These are phyloP conservation scores for Podocnemis expansa DNA, from an alignment of 2,113 vertebrate genomes.

Conservation along the genomic window DNA sequence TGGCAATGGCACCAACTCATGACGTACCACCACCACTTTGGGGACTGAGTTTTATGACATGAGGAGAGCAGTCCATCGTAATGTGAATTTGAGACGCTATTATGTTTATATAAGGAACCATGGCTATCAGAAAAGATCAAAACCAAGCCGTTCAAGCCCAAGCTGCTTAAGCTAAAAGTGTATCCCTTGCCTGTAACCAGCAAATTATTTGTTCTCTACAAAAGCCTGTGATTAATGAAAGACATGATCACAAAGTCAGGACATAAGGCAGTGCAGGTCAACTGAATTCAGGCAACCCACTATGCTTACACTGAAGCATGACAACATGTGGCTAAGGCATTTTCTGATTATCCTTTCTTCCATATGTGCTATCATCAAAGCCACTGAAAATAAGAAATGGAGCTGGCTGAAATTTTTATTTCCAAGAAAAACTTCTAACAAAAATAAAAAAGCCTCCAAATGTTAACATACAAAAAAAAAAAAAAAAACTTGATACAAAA, in stretches of 20 bases:
- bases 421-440: not conserved
- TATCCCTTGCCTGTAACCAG: no score
- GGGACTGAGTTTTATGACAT: not conserved
- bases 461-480: not conserved
- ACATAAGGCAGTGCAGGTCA: no score
- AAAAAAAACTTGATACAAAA: not conserved
- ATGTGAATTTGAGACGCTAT: not conserved
- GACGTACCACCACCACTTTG: not conserved
- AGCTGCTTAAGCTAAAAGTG: no score
- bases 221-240: no score
- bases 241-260: no score
- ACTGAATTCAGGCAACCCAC: no score
- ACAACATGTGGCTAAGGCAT: not conserved
- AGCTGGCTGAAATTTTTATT: not conserved
- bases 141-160: no score
- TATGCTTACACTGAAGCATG: no score
- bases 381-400: not conserved
- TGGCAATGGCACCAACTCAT: not conserved
- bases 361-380: not conserved
- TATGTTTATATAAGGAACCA: no score
- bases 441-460: not conserved
- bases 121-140: no score
- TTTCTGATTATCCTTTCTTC: not conserved
- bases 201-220: no score
- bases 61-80: not conserved